Evolutionary conservation across 2,797 vertebrate genomes (phyloP).

Genomic region (Pteropus rufus): DNA sequence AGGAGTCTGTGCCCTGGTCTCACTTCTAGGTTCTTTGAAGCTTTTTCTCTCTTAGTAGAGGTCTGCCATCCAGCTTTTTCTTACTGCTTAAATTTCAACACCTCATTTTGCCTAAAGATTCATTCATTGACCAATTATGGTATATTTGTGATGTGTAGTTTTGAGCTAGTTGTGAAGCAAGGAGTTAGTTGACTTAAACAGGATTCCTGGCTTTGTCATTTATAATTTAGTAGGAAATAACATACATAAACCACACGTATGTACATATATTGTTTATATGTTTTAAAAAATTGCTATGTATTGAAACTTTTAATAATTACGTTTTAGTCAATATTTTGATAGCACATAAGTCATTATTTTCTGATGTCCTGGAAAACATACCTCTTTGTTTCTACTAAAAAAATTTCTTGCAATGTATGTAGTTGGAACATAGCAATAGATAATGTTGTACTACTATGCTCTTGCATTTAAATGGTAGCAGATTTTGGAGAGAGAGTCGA

Average conservation of each 20-base stretch:
- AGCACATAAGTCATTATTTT: neutral
- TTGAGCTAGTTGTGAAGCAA: neutral
- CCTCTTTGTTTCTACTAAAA: neutral
- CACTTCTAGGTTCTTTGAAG: constrained; percentile 16
- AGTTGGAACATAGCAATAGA: neutral
- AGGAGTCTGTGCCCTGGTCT: neutral
- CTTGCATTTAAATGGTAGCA: constrained; percentile 5
- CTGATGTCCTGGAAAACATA: neutral
- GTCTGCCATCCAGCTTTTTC: neutral
- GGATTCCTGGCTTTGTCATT: neutral
- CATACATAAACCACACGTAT: neutral
- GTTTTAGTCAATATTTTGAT: constrained; percentile 37
- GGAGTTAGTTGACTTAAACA: constrained; percentile 14
- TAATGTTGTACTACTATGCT: neutral
- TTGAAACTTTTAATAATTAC: neutral
- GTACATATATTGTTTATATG: neutral
- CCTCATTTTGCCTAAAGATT: neutral
- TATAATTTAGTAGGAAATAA: constrained; percentile 31
- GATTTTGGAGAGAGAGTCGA: constrained; percentile 20
- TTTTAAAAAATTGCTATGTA: neutral
- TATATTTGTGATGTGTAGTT: constrained; percentile 13
- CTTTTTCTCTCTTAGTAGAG: constrained; percentile 30
- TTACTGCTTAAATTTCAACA: neutral
- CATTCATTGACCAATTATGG: neutral
- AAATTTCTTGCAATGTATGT: constrained; percentile 26